Evolutionary conservation across 2,113 vertebrate species (phyloP), one percentile per base, ranked within the genome.

Genomic region (Gadus macrocephalus): DNA sequence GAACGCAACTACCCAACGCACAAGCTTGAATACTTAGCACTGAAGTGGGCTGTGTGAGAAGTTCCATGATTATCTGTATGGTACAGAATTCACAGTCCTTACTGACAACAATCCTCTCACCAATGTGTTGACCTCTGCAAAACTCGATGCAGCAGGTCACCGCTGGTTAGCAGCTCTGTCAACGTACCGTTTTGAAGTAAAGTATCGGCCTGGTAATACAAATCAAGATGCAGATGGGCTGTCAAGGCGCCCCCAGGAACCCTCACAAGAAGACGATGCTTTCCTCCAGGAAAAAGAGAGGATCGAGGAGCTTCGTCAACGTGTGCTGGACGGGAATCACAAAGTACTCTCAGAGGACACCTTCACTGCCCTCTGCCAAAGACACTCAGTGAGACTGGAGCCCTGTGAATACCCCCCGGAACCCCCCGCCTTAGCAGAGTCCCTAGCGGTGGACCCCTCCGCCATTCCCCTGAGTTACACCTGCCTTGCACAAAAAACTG

Each of bases 1-100:
- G n/a, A n/a, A n/a, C n/a, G n/a, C n/a, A n/a, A n/a, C n/a, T 74
- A 68, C 5, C 77, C 72, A 0, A 64, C 62, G 0, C 72, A 75
- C 64, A 71, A 71, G 19, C 65, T 74, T 9, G 76, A 78, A 16
- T 58, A 68, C 9, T 16, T 67, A 9, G 16, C 15, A 2, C 60
- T 64, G 3, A 78, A 70, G 53, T 70, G 59, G 71, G 73, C 65
- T 3, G 11, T 70, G 31, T 16, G 38, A 71, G 20, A 71, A 62
- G 22, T 71, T 71, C 20, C 15, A 16, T 27, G 69, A 71, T 9
- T 71, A 53, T 20, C 15, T 71, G 0, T 71, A 71, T 71, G 69
- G 60, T 6, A 62, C 14, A 9, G 14, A 53, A 11, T 71, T 71
- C 22, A 22, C 19, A 0, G 69, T 71, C 3, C 15, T 63, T 2